Conservation (phyloP, 2,113 vertebrate species). For the Sciurus niger region DNA sequence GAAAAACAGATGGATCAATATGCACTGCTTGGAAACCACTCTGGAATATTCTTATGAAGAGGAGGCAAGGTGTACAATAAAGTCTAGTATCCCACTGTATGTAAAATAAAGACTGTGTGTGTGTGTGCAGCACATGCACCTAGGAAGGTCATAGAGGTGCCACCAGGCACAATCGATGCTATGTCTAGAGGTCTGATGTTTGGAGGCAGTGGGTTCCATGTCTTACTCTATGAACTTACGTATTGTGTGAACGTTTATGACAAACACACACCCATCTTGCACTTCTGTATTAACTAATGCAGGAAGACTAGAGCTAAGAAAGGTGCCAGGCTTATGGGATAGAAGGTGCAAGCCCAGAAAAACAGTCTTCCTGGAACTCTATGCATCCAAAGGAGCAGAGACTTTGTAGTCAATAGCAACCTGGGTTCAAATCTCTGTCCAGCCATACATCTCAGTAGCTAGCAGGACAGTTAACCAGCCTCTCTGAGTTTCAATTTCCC, state of each 20-base stretch:
- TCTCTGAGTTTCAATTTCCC: background rate
- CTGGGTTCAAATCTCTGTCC: background rate
- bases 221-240: background rate
- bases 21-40: conserved; percentile 18
- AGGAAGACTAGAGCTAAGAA: background rate
- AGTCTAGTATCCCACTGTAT: conserved; percentile 49
- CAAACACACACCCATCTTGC: background rate
- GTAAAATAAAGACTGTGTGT: conserved; percentile 26
- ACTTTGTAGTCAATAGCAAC: background rate
- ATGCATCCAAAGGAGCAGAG: background rate
- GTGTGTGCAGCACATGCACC: background rate
- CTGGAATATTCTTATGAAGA: conserved; percentile 23
- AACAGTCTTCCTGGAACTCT: background rate
- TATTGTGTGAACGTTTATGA: background rate
- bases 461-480: background rate
- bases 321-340: background rate
- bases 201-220: background rate
- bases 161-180: background rate
- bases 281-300: background rate
- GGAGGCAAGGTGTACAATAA: conserved; percentile 46
- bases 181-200: background rate
- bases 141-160: background rate
- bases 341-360: background rate
- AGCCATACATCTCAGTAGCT: background rate
- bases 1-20: conserved; percentile 40